These are phyloP conservation scores for Aphidius ervi DNA, from an alignment of 1,140 invertebrate species.

Conservation along the genomic window DNA sequence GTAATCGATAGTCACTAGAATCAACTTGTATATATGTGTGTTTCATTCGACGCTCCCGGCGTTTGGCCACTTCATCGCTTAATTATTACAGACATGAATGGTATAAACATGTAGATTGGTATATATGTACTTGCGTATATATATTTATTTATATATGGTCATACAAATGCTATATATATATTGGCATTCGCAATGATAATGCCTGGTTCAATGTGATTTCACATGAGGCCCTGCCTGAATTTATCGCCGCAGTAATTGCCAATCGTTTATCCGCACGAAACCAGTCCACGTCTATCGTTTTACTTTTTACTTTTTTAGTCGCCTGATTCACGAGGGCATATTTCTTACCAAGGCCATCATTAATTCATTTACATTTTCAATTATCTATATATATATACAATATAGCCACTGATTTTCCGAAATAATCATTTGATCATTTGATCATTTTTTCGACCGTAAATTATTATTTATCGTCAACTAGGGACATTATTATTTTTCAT, in stretches of 20 bases:
- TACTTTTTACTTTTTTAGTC: too few relatives aligned
- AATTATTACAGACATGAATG: conserved; percentile 36
- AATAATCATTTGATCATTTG: neutral
- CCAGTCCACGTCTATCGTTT: conserved; percentile 26
- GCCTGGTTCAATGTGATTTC: neutral
- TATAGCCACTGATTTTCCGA: neutral
- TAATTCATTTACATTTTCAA: conserved; percentile 40
- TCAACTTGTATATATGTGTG: conserved; percentile 7
- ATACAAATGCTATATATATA: too few relatives aligned
- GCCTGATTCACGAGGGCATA: too few relatives aligned
- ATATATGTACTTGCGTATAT: too few relatives aligned
- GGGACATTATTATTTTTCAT: too few relatives aligned
- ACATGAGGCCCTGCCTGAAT: conserved; percentile 28
- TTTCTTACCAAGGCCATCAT: neutral
- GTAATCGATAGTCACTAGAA: conserved; percentile 24
- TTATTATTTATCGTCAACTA: too few relatives aligned
- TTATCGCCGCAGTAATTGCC: conserved; percentile 43
- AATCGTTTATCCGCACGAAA: conserved; percentile 40
- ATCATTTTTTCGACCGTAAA: too few relatives aligned
- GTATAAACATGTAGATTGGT: neutral
- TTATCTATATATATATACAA: conserved; percentile 19
- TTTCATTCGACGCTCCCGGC: neutral
- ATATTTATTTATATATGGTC: too few relatives aligned
- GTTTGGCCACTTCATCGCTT: conserved; percentile 36
- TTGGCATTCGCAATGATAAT: too few relatives aligned